A percentile compares a stretch with the other conserved stretches of the same genome.
phyloP scores from a whole-genome alignment of 2,113 vertebrate genomes.

The Bubo blakistoni region DNA sequence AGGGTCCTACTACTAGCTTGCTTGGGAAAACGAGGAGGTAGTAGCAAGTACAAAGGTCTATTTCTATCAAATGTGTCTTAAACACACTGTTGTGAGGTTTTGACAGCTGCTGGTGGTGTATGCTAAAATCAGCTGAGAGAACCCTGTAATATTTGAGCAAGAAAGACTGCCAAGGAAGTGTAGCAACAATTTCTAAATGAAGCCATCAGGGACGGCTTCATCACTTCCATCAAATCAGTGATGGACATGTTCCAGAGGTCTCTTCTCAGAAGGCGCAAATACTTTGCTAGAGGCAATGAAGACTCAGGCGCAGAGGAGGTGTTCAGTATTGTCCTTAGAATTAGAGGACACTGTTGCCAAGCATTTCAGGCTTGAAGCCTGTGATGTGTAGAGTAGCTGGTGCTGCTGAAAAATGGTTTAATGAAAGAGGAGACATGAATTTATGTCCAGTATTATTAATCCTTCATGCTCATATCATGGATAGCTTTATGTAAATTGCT shows the following conservation, averaged over 20 bases:
- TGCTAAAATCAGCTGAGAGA: neutral
- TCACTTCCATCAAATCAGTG: neutral
- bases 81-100: neutral
- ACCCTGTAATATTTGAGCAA: neutral
- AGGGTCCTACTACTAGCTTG: neutral
- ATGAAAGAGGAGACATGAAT: neutral
- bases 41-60: neutral
- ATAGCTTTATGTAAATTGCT: neutral
- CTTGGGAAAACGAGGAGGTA: neutral
- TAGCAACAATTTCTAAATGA: neutral
- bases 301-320: rapidly evolving
- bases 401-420: neutral
- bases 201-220: neutral
- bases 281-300: neutral
- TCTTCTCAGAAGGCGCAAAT: neutral
- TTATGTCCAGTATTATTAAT: neutral
- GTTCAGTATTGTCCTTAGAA: neutral
- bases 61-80: neutral
- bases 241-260: neutral
- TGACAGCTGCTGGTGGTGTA: neutral
- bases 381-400: neutral
- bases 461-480: neutral
- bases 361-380: neutral
- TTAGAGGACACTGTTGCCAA: neutral
- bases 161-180: neutral